Evolutionary conservation across 2,888 invertebrate genomes (phyloP), one percentile per base, ranked within the genome.

Genomic region (Aleiodes leptofemur): DNA sequence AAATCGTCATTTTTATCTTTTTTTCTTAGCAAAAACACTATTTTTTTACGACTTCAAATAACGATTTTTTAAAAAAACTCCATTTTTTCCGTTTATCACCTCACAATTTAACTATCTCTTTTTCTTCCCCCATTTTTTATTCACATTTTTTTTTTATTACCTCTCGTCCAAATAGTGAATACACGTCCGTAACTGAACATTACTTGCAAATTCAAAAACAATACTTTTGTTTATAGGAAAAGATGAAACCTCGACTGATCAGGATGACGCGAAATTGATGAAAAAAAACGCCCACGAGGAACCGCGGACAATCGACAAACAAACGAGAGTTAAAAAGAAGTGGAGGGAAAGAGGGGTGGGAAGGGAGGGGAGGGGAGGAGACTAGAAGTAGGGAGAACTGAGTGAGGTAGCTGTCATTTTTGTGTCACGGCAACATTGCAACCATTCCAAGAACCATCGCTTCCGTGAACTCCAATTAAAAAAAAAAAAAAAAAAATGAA

Each of bases 101-200:
- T 23, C 23, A 23, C 23, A 23, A 23, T 23, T 23, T 23, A 1
- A 23, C 2, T 23, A 23, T 1, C 2, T 23, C 2, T 23, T 29
- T 66, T 50, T 38, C n/a, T n/a, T 50, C 8, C 14, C 29, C n/a
- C 13, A 16, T 29, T 5, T 14, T 56, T 4, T 55, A 69, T 31
- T 55, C 9, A 16, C n/a, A 8, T 16, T 69, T 14, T 2, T 0
- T 16, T n/a, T 16, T n/a, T 16, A n/a, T n/a, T 69, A 74, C 74
- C 74, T 71, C 74, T 64, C 6, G 70, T 64, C 48, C 48, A 64
- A 64, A 74, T 56, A 8, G 74, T 43, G 34, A 53, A 70, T 29
- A 74, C 53, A 48, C 56, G 68, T 57, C 64, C 55, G 64, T 69
- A 74, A 34, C 55, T 74, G 64, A 61, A 74, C 74, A 74, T 69